Conservation (phyloP, 2,888 invertebrate species). For the Protonemura montana region DNA sequence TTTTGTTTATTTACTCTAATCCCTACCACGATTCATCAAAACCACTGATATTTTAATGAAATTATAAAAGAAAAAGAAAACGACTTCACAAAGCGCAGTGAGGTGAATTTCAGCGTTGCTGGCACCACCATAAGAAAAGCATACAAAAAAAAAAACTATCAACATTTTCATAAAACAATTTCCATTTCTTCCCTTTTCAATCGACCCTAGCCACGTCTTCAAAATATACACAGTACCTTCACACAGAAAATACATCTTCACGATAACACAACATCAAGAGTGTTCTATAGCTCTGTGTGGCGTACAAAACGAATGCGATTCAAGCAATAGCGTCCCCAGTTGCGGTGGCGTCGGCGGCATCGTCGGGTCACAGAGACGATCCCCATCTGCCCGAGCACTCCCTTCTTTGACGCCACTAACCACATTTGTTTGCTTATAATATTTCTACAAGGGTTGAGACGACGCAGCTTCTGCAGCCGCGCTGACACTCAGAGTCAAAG, state of each 20-base stretch:
- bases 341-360: neutral
- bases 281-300: neutral
- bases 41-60: neutral
- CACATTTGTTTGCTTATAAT: conserved; percentile 26
- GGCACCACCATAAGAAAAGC: neutral
- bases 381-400: neutral
- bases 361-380: neutral
- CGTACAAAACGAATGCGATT: no score
- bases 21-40: neutral
- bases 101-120: neutral
- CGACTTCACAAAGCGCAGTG: neutral
- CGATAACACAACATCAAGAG: neutral
- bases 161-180: neutral
- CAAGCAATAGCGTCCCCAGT: neutral
- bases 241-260: neutral
- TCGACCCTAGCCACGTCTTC: neutral
- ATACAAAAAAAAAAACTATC: neutral
- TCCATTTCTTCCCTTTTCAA: neutral
- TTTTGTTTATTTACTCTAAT: neutral
- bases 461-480: neutral
- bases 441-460: conserved; percentile 12
- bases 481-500: neutral
- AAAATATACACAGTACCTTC: neutral
- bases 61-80: neutral
- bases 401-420: conserved; percentile 15